Percentiles rank a stretch among this genome's conserved stretches.
These are phyloP conservation scores for Lamprotornis superbus DNA, from an alignment of 2,113 vertebrate species.

Conservation along the genomic window DNA sequence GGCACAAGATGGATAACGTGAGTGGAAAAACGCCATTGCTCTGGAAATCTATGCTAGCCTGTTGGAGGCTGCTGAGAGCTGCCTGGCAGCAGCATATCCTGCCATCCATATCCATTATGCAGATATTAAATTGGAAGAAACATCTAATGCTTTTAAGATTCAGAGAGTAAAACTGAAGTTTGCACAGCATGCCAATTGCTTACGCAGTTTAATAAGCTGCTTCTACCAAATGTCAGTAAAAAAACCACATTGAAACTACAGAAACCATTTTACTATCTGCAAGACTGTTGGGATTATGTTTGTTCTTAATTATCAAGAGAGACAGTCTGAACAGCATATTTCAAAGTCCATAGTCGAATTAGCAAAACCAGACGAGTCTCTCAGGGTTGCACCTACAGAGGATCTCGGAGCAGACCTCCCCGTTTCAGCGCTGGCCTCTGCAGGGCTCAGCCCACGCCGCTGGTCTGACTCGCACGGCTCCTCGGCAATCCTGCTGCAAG, in stretches of 20 bases:
- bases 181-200: constrained; percentile 1
- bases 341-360: background rate
- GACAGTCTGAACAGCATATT: background rate
- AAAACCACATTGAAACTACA: background rate
- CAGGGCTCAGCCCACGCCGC: rapidly evolving
- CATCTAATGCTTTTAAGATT: constrained; percentile 51
- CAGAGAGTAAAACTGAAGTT: constrained; percentile 34
- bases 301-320: background rate
- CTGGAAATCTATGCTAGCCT: background rate
- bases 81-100: background rate
- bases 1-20: background rate
- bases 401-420: background rate
- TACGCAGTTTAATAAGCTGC: background rate
- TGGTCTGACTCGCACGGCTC: rapidly evolving
- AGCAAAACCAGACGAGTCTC: background rate
- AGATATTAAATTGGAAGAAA: constrained; percentile 45
- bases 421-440: background rate
- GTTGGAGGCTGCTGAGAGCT: background rate
- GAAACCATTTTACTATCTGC: background rate
- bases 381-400: background rate
- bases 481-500: background rate
- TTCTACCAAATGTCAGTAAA: constrained; percentile 3
- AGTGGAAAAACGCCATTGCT: background rate
- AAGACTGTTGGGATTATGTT: background rate
- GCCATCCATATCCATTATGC: constrained; percentile 11